Conservation (phyloP, 2,113 vertebrate species). For the Anolis carolinensis region DNA sequence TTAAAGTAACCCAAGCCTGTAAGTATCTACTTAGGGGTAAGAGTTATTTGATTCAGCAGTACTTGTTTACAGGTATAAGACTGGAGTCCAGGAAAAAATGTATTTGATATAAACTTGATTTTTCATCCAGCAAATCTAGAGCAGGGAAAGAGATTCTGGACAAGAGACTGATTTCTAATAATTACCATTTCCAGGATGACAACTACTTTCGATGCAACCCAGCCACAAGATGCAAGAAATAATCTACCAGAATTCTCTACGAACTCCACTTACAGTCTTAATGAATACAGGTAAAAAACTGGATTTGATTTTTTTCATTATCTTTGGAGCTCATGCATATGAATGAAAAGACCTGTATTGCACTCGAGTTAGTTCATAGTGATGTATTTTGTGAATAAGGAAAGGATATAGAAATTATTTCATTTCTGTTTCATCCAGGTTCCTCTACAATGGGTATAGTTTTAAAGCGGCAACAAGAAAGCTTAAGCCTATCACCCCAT, state of each 20-base stretch:
- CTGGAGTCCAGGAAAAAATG: not conserved
- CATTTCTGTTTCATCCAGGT: not conserved
- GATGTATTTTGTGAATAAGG: not conserved
- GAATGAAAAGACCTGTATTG: not conserved
- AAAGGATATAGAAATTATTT: not conserved
- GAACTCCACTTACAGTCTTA: not conserved
- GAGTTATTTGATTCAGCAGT: not conserved
- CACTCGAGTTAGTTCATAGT: not conserved
- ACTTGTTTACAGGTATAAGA: not conserved
- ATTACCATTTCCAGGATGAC: not conserved
- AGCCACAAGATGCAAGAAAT: not conserved
- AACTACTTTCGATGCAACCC: not conserved
- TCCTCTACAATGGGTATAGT: not conserved
- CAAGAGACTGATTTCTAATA: not conserved
- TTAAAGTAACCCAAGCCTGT: not conserved
- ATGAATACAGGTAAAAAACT: not conserved
- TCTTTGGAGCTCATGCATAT: conserved; percentile 5
- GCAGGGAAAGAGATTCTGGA: not conserved
- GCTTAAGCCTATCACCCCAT: not conserved
- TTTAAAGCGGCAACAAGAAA: not conserved
- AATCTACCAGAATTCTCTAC: not conserved
- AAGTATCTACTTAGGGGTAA: not conserved
- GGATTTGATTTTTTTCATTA: not conserved
- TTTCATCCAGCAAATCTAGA: not conserved
- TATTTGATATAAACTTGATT: not conserved